Conservation (phyloP, 2,113 vertebrate species). For the Antechinus flavipes region DNA sequence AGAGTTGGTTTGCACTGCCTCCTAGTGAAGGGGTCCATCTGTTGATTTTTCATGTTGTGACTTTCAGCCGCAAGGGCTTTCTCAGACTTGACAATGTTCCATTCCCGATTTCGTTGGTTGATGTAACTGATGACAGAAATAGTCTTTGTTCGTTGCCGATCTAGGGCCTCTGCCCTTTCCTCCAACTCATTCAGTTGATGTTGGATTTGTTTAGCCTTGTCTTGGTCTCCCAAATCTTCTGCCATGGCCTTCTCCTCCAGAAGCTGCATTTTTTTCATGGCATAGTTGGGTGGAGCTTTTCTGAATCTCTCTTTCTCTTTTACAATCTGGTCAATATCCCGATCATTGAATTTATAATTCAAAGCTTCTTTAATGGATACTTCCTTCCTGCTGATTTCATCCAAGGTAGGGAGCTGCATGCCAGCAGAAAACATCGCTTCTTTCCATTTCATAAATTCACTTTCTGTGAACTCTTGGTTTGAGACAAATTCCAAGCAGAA, state of each 20-base stretch:
- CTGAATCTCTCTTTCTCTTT: conserved; percentile 99
- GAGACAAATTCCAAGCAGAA: too few relatives aligned
- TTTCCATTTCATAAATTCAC: too few relatives aligned
- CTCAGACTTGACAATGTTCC: conserved; percentile 99
- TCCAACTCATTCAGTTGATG: conserved; percentile 98
- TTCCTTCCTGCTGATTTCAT: conserved; percentile 98
- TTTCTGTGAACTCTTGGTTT: too few relatives aligned
- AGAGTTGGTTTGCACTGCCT: conserved; percentile 99
- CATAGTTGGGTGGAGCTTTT: conserved; percentile 98
- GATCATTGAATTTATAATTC: conserved; percentile 99
- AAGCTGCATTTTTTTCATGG: conserved; percentile 99
- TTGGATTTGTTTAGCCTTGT: conserved; percentile 94
- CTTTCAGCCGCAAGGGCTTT: conserved; percentile 98
- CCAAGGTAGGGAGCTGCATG: conserved; percentile 98
- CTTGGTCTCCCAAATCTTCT: conserved; percentile 81
- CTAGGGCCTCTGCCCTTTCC: conserved; percentile 96
- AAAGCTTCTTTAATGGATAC: conserved; percentile 98
- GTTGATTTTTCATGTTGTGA: conserved; percentile 79
- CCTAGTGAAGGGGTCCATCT: conserved; percentile 99
- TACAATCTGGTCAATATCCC: conserved; percentile 99
- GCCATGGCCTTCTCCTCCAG: conserved; percentile 99
- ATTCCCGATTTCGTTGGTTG: conserved; percentile 98
- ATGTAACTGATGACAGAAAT: conserved; percentile 99
- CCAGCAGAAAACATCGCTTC: conserved; percentile 83
- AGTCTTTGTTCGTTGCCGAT: conserved; percentile 98